Conservation (phyloP, 1,140 invertebrate species). For the Eulimnadia texana region DNA sequence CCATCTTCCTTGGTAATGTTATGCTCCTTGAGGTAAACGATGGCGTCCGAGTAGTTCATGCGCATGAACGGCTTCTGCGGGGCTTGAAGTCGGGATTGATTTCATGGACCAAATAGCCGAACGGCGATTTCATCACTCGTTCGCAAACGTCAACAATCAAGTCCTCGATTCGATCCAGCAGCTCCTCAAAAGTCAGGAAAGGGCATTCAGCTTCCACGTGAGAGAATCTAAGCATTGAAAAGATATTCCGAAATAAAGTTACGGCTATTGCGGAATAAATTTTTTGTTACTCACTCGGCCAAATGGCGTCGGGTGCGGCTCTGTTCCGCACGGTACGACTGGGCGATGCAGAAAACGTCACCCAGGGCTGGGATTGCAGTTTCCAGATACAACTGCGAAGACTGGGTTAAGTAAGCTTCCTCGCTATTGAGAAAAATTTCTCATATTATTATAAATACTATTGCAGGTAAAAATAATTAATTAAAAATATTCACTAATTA, state of each 20-base stretch:
- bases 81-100: conserved; percentile 83
- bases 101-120: conserved; percentile 64
- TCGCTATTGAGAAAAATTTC: conserved; percentile 41
- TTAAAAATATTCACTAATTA: no score
- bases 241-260: conserved; percentile 11
- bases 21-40: conserved; percentile 79
- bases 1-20: conserved; percentile 96
- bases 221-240: conserved; percentile 60
- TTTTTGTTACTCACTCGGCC: conserved; percentile 53
- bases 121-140: conserved; percentile 69
- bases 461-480: no score
- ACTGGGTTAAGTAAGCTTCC: conserved; percentile 90
- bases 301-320: conserved; percentile 92
- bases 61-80: conserved; percentile 82
- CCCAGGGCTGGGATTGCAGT: conserved; percentile 86
- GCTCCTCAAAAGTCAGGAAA: conserved; percentile 85
- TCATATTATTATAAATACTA: no score
- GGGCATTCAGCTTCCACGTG: conserved; percentile 95
- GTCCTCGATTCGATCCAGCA: conserved; percentile 82
- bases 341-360: conserved; percentile 93
- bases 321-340: conserved; percentile 95
- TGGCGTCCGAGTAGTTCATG: conserved; percentile 90
- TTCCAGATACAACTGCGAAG: conserved; percentile 97
- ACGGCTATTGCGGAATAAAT: no score
- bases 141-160: conserved; percentile 92